A percentile compares a stretch with the other conserved stretches of the same genome.
These are phyloP conservation scores for Porites rus DNA, from an alignment of 92 coral and sea anemone species.

Conservation along the genomic window DNA sequence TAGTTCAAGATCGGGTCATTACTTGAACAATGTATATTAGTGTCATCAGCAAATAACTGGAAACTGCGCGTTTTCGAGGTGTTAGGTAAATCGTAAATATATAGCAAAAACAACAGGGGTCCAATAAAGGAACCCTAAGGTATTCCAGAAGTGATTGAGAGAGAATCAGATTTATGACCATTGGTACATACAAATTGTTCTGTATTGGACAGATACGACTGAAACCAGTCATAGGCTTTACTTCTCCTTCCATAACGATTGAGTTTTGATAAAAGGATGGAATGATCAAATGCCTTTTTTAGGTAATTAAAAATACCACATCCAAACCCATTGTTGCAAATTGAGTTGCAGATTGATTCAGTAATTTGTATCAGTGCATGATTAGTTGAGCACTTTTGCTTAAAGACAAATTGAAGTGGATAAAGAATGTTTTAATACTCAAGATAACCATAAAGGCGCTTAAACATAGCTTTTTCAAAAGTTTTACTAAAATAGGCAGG, in stretches of 20 bases:
- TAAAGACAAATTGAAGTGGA: too few species aligned
- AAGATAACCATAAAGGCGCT: conserved; percentile 31
- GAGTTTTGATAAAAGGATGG: conserved; percentile 23
- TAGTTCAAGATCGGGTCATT: not conserved
- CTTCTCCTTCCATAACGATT: conserved; percentile 29
- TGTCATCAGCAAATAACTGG: too few species aligned
- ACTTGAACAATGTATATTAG: not conserved
- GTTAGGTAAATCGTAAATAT: too few species aligned
- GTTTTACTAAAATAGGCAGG: not conserved
- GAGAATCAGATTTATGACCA: not conserved
- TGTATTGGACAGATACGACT: conserved; percentile 44
- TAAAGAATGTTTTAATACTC: conserved; percentile 11
- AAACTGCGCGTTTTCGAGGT: too few species aligned
- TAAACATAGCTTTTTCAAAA: not conserved
- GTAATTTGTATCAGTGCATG: too few species aligned
- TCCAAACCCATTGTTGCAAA: conserved; percentile 40
- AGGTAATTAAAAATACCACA: conserved; percentile 15
- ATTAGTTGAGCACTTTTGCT: too few species aligned
- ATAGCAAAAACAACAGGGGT: too few species aligned
- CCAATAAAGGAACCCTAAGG: too few species aligned
- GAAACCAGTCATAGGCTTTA: not conserved
- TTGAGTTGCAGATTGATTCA: not conserved
- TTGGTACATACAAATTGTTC: conserved; percentile 33
- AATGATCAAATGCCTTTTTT: conserved; percentile 24
- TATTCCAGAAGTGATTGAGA: too few species aligned